Percentiles rank a stretch among this genome's conserved stretches.
Evolutionary conservation across 2,113 vertebrate species (phyloP).

Genomic region (Heloderma charlesbogerti): DNA sequence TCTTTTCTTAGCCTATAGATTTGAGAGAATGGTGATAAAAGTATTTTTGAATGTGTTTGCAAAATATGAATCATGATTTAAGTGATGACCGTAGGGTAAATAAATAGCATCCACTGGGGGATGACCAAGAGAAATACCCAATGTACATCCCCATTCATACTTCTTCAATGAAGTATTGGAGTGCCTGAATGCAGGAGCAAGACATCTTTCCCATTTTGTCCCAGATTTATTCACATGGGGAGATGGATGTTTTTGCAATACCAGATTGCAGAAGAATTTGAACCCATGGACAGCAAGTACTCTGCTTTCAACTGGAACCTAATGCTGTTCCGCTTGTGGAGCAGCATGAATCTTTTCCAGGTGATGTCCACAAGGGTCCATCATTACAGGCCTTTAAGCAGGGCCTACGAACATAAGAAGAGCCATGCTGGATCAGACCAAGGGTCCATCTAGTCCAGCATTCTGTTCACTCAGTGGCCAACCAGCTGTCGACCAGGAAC

Average conservation of each 20-base stretch:
- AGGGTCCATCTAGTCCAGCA: too few species aligned
- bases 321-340: background rate
- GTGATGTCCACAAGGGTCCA: too few species aligned
- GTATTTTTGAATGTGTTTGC: conserved; percentile 23
- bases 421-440: too few species aligned
- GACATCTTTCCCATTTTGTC: background rate
- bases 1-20: background rate
- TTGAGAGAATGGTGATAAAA: background rate
- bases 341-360: too few species aligned
- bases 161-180: background rate
- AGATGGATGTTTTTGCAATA: background rate
- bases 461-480: too few species aligned
- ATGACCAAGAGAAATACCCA: background rate
- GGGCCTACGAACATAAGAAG: too few species aligned
- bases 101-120: background rate
- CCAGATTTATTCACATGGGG: background rate
- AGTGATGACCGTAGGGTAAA: background rate
- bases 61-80: conserved; percentile 28
- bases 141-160: background rate
- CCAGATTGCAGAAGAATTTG: background rate
- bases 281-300: background rate
- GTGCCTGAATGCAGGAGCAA: background rate
- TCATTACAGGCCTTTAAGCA: too few species aligned
- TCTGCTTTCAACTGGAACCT: background rate
- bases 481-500: too few species aligned